These are phyloP conservation scores for Ochropleura plecta DNA, from an alignment of 2,888 invertebrate genomes.

Conservation along the genomic window DNA sequence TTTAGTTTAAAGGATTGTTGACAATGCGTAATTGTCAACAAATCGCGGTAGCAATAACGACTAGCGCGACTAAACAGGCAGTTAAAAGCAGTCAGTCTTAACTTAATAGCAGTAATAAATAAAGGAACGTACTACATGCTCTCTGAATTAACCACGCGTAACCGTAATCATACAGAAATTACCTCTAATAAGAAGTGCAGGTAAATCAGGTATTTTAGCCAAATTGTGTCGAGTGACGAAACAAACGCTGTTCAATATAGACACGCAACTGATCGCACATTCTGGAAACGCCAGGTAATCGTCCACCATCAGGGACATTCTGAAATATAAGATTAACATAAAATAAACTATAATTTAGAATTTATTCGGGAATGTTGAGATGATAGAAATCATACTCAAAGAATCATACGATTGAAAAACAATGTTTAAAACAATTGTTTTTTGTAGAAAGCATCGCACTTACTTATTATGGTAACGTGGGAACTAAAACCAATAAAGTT, in stretches of 20 bases:
- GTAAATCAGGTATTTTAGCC: conserved; percentile 81
- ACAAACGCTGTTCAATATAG: conserved; percentile 84
- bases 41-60: not conserved
- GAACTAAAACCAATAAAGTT: not conserved
- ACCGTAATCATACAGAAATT: conserved; percentile 10
- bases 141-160: not conserved
- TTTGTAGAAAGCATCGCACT: not conserved
- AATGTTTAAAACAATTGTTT: not conserved
- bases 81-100: not conserved
- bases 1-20: not conserved
- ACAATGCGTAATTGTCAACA: not conserved
- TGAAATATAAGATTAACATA: conserved; percentile 80
- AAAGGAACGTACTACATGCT: not conserved
- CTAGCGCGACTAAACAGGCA: no score
- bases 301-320: conserved; percentile 87
- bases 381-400: conserved; percentile 3
- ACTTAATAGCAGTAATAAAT: not conserved
- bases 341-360: conserved; percentile 28
- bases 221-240: conserved; percentile 80
- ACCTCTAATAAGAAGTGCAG: conserved; percentile 83
- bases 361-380: conserved; percentile 8
- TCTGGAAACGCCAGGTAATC: conserved; percentile 87
- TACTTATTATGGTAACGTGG: not conserved
- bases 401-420: conserved; percentile 32
- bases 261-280: conserved; percentile 90